Evolutionary conservation across 35 echinoderm and acorn worm species (phyloP).

Genomic region (Heliocidaris erythrogramma): DNA sequence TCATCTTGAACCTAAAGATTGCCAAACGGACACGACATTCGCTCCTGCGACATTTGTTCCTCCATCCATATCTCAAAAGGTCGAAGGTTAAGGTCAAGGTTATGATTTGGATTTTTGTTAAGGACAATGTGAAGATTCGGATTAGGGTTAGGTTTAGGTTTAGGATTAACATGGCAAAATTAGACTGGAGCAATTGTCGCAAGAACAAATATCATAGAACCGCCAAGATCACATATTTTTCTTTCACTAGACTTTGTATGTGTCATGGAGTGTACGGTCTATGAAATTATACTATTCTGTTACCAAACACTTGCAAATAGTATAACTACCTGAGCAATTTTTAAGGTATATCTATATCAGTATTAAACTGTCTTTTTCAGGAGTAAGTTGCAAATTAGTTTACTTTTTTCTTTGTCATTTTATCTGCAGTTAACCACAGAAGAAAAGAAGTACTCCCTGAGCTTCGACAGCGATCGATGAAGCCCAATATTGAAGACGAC

Average conservation of each 20-base stretch:
- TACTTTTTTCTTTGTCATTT: conserved; percentile 3
- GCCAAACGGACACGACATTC: no score
- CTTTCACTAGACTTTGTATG: neutral
- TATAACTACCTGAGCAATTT: no score
- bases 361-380: neutral
- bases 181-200: no score
- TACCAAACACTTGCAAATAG: neutral
- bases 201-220: no score
- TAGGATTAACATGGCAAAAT: no score
- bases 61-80: no score
- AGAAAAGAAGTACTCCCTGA: conserved; percentile 19
- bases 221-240: neutral
- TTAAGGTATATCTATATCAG: neutral
- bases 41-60: no score
- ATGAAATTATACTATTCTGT: neutral
- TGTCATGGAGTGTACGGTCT: neutral
- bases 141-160: no score
- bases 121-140: no score
- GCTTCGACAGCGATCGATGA: conserved; percentile 32
- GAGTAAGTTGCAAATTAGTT: neutral
- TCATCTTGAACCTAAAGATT: neutral
- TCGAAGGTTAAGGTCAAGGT: no score
- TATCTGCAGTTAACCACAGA: conserved; percentile 5
- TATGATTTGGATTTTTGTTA: no score
- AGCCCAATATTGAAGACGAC: conserved; percentile 71